These are phyloP conservation scores for Phaethornis superciliosus DNA, from an alignment of 2,113 vertebrate genomes.

Conservation along the genomic window DNA sequence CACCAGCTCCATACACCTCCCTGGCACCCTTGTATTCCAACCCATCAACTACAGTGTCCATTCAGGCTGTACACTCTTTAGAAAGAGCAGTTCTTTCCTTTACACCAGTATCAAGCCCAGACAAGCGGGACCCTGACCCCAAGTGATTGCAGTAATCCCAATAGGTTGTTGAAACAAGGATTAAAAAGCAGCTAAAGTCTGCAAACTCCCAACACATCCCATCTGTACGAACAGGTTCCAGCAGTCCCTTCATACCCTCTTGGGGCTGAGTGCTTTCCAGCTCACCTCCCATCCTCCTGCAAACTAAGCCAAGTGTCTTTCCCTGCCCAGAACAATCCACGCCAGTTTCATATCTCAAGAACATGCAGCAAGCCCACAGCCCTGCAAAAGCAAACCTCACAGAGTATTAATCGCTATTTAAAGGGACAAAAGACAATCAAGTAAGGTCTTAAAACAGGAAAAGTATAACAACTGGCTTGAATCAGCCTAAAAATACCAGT, in stretches of 20 bases:
- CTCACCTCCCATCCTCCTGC: neutral
- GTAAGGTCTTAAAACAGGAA: neutral
- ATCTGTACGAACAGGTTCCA: neutral
- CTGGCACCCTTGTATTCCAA: neutral
- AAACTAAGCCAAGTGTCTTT: neutral
- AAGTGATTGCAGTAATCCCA: neutral
- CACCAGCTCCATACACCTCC: neutral
- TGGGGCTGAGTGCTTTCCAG: fast-evolving
- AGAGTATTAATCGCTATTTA: neutral
- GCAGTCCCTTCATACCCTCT: neutral
- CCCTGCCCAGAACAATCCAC: neutral
- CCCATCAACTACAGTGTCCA: fast-evolving
- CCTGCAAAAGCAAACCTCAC: neutral
- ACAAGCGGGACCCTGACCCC: neutral
- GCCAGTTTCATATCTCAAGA: neutral
- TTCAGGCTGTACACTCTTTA: neutral
- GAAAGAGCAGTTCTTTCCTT: neutral
- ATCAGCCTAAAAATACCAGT: neutral
- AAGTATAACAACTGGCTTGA: neutral
- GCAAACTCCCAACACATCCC: neutral
- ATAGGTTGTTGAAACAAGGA: neutral
- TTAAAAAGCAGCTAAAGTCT: neutral
- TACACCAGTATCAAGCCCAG: neutral
- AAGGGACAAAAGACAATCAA: neutral
- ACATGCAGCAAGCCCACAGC: neutral